Percentiles rank a stretch among this genome's conserved stretches.
phyloP scores from a whole-genome alignment of 2,797 vertebrate species.

The Hirundo rustica region DNA sequence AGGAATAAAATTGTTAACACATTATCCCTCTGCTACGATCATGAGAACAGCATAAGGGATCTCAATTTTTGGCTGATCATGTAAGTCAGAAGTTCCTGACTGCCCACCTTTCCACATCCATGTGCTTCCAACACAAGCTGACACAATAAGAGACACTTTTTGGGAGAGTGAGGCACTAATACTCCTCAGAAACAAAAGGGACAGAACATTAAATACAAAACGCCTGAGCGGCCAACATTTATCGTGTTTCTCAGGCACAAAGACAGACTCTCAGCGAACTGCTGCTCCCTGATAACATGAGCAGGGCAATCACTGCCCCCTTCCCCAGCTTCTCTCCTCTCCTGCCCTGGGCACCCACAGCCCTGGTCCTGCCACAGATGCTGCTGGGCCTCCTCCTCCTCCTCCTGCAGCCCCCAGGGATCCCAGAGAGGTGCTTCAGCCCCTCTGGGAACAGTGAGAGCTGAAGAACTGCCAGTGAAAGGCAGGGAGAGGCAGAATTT shows the following conservation, averaged over 20 bases:
- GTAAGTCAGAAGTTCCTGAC: neutral
- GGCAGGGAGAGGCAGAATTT: neutral
- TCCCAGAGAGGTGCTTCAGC: neutral
- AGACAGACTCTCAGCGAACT: neutral
- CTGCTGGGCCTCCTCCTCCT: neutral
- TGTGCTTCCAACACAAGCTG: rapidly evolving
- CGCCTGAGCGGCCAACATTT: neutral
- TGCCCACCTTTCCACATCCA: neutral
- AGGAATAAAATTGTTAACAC: neutral
- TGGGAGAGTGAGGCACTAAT: neutral
- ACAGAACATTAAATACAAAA: neutral
- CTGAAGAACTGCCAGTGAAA: neutral
- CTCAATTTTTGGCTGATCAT: neutral
- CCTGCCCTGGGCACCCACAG: neutral
- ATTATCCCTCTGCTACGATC: neutral
- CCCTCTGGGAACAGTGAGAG: neutral
- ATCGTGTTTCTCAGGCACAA: neutral
- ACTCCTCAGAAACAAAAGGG: neutral
- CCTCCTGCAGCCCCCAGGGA: neutral
- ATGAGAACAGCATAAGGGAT: neutral
- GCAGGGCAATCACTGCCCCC: neutral
- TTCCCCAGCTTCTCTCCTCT: neutral
- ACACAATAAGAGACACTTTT: neutral
- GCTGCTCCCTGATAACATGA: neutral
- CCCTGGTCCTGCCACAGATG: neutral